These are phyloP conservation scores for Drosophila seguyi DNA, from an alignment of 1,140 invertebrate genomes.

Conservation along the genomic window DNA sequence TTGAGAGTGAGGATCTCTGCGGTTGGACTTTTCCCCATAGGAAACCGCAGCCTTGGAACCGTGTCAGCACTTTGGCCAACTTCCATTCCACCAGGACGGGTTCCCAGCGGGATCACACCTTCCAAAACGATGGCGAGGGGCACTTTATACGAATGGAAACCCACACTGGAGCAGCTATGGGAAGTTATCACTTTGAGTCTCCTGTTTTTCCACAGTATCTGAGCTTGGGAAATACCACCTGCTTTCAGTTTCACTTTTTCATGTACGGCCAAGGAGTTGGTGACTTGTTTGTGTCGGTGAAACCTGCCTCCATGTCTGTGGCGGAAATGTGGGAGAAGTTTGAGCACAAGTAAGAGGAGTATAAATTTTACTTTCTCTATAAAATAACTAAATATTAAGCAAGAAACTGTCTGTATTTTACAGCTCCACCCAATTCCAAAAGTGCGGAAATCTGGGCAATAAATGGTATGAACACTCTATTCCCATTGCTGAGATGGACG, in stretches of 20 bases:
- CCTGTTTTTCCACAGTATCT: not conserved
- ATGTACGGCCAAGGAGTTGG: slow-evolving; percentile 1
- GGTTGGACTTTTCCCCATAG: slow-evolving; percentile 48
- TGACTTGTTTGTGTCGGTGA: not conserved
- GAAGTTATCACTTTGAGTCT: not conserved
- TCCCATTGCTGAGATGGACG: slow-evolving; percentile 35
- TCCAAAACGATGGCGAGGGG: slow-evolving; percentile 33
- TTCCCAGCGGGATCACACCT: slow-evolving; percentile 4
- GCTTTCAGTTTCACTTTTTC: slow-evolving; percentile 9
- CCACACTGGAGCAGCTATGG: not conserved
- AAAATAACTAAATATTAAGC: no score
- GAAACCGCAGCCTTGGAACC: slow-evolving; percentile 42
- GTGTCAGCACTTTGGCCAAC: slow-evolving; percentile 32
- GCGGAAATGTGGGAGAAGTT: not conserved
- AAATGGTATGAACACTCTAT: slow-evolving; percentile 8
- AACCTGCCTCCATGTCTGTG: not conserved
- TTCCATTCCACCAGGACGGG: slow-evolving; percentile 5
- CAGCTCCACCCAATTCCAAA: not conserved
- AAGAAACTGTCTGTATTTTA: no score
- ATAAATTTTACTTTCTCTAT: no score
- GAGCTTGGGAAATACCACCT: slow-evolving; percentile 1
- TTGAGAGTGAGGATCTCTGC: slow-evolving; percentile 65
- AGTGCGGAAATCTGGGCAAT: not conserved
- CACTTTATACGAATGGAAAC: slow-evolving; percentile 78
- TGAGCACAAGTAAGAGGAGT: not conserved